Conservation (phyloP, 2,888 invertebrate genomes). For the Syrphus vitripennis region DNA sequence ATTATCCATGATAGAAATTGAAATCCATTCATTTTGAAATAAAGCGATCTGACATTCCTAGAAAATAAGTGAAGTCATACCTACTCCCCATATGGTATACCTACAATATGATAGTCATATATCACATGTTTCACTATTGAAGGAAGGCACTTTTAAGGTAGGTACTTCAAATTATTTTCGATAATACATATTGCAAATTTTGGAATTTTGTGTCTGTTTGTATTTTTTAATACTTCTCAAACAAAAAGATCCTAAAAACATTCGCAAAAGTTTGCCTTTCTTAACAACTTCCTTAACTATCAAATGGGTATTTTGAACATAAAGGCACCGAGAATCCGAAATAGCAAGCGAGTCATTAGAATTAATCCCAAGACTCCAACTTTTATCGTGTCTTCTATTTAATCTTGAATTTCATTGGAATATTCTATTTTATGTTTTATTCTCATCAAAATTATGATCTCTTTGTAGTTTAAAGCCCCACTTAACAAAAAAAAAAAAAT, state of each 20-base stretch:
- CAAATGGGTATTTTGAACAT: too few relatives aligned
- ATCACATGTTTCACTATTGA: too few relatives aligned
- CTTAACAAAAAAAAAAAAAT: conserved; percentile 41
- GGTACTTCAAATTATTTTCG: too few relatives aligned
- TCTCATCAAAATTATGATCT: conserved; percentile 17
- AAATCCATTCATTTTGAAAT: background rate
- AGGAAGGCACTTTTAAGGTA: too few relatives aligned
- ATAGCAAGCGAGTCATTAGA: background rate
- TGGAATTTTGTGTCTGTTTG: too few relatives aligned
- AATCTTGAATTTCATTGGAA: conserved; percentile 58
- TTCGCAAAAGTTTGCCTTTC: too few relatives aligned
- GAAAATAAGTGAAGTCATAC: background rate
- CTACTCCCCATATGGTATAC: background rate
- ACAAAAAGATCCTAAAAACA: too few relatives aligned
- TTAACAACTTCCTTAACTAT: too few relatives aligned
- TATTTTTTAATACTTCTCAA: too few relatives aligned
- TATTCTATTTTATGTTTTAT: conserved; percentile 14
- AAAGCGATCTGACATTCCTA: background rate
- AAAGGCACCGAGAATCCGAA: too few relatives aligned
- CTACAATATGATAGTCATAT: too few relatives aligned
- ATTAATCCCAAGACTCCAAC: conserved; percentile 4
- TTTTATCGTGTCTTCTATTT: background rate
- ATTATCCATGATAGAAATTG: background rate
- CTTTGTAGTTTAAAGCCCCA: conserved; percentile 44
- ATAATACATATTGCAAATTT: too few relatives aligned